phyloP scores from a whole-genome alignment of 2,113 vertebrate species.

The Eleginops maclovinus region DNA sequence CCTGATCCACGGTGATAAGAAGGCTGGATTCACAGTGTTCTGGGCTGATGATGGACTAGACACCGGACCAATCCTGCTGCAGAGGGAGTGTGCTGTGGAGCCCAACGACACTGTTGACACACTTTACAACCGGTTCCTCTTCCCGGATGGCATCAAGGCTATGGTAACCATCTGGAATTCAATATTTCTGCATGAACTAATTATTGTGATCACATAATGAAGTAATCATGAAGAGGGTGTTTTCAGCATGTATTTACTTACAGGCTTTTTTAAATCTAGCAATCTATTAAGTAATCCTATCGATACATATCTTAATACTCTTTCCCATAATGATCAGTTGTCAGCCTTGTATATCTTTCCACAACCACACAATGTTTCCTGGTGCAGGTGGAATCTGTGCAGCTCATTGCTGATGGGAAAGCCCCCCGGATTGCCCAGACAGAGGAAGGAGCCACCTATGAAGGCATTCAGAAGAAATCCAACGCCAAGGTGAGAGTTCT shows the following conservation, averaged over 20 bases:
- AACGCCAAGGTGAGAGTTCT: constrained; percentile 88
- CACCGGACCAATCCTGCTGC: constrained; percentile 95
- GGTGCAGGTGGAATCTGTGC: constrained; percentile 92
- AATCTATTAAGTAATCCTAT: background rate
- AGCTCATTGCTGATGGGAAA: constrained; percentile 94
- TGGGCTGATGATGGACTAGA: constrained; percentile 98
- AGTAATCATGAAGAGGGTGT: background rate
- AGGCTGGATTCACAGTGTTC: constrained; percentile 94
- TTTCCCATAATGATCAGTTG: background rate
- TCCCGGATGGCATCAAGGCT: constrained; percentile 94
- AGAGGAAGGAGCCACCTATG: constrained; percentile 93
- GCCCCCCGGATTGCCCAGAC: constrained; percentile 89
- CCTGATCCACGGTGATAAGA: constrained; percentile 95
- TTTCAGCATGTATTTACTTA: background rate
- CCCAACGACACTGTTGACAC: constrained; percentile 94
- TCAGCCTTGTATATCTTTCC: no score
- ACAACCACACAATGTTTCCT: background rate
- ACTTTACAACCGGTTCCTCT: constrained; percentile 96
- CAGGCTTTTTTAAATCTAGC: background rate
- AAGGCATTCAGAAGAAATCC: constrained; percentile 97
- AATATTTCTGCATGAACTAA: background rate
- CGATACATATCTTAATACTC: background rate
- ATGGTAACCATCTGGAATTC: constrained; percentile 87
- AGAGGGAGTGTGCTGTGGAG: constrained; percentile 89
- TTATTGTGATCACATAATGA: background rate